Percentiles rank a stretch among this genome's conserved stretches.
phyloP scores from a whole-genome alignment of 2,797 vertebrate species.

The Uromys caudimaculatus region DNA sequence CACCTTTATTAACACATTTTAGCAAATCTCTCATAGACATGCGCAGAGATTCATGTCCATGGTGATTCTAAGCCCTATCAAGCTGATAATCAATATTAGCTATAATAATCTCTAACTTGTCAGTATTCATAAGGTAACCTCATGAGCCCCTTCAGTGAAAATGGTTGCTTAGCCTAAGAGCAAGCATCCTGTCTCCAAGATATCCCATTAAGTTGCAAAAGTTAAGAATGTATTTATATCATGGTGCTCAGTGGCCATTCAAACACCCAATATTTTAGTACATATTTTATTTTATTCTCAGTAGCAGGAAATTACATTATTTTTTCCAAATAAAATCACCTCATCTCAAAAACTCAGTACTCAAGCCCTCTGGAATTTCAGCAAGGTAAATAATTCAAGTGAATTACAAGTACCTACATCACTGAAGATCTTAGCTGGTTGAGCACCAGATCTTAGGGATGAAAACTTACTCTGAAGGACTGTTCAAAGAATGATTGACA shows the following conservation, averaged over 20 bases:
- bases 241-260: not conserved
- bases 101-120: not conserved
- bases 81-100: not conserved
- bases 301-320: not conserved
- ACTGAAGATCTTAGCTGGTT: not conserved
- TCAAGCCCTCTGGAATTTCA: not conserved
- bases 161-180: not conserved
- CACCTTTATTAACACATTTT: not conserved
- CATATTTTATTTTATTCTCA: not conserved
- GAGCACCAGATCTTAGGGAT: not conserved
- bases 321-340: not conserved
- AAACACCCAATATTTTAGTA: not conserved
- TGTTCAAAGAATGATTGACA: constrained; percentile 10
- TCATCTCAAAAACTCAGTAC: not conserved
- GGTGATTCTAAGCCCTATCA: not conserved
- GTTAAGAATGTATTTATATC: not conserved
- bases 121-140: not conserved
- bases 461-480: not conserved
- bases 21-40: not conserved
- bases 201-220: not conserved
- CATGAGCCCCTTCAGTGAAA: not conserved
- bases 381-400: not conserved
- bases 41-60: not conserved
- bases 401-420: not conserved
- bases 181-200: not conserved